Evolutionary conservation across 2,113 vertebrate genomes (phyloP), one percentile per base, ranked within the genome.

Genomic region (Gorsachius goisagi): DNA sequence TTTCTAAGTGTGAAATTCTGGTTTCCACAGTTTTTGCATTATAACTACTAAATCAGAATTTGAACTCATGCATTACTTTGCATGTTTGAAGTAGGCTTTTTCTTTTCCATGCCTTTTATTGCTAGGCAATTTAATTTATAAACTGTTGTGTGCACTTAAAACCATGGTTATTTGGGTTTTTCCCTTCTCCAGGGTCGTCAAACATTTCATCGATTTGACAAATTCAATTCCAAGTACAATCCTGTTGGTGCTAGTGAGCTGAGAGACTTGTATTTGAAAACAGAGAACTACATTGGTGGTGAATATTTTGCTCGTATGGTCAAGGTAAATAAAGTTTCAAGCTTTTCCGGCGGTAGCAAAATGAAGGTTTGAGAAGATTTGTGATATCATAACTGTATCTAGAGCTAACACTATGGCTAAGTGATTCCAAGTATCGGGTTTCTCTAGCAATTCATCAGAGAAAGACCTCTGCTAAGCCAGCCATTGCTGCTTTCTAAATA

Each of bases 141-240:
- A 95, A 37, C 44, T 85, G 20, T 13, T 55, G 14, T 53, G 9
- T 62, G 26, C 50, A 63, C 17, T 64, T 76, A 66, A 90, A 58
- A 49, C 23, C 11, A 18, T 1, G 3, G 12, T 53, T 89, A 28
- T 63, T 74, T 84, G 59, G 3, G 0, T 6, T 76, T 71, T 69
- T 95, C 53, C 47, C 22, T 80, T 8, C 27, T 66, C 20, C 82
- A 99, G 99, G 99, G 99, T 52, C 99, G 99, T 76, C 99, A 99
- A 97, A 99, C 99, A 3, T 99, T 99, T 97, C 99, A 99, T 95
- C 98, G 99, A 24, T 99, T 99, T 95, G 99, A 99, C 98, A 99
- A 99, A 98, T 99, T 99, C 98, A 99, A 99, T 97, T 99, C 99
- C 67, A 99, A 99, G 89, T 99, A 99, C 97, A 99, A 99, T 97